Base-by-base conservation (phyloP, 2,797 vertebrate species). In the Rallus crepitans region DNA sequence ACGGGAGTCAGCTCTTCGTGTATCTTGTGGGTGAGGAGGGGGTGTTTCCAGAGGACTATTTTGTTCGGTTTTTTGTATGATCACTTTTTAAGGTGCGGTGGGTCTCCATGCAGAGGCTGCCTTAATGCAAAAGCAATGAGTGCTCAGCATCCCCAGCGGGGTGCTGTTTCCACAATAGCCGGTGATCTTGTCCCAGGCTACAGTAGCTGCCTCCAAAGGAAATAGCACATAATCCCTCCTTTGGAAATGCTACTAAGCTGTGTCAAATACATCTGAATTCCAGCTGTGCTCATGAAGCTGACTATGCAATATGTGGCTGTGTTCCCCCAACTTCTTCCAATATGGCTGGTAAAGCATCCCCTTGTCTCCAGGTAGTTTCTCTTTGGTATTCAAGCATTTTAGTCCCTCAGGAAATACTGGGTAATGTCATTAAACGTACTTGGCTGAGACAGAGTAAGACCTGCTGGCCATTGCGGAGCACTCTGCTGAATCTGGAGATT, bases 141-240 rank as follows among this genome's bases (percentile, higher is more conserved):
- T 82, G 90, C 91, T 97, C 80, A 56, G 75, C 83, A 53, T 87
- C 87, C 87, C 60, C 4, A 1, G 9, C 12, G 21, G 40, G 19
- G 5, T 88, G 60, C 81, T 52, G 16, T 89, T 92, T 93, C 88
- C 59, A 6, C 52, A 90, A 66, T 52, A 81, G 68, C 65, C 39
- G 16, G 0, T 73, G 59, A 71, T 47, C 83, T 90, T 80, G 40
- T 95, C 68, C 95, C 65, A 65, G 40, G 64, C 83, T 91, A 33
- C 72, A 56, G 85, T 95, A 96, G 93, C 88, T 93, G 56, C 72
- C 83, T 95, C 93, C 92, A 85, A 87, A 94, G 95, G 96, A 96
- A 96, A 91, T 50, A 96, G 95, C 96, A 96, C 95, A 87, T 96
- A 93, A 95, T 93, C 91, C 55, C 64, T 97, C 91, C 95, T 96